These are phyloP conservation scores for Hirudinaria manillensis DNA, from an alignment of 2,888 invertebrate species.

Conservation along the genomic window DNA sequence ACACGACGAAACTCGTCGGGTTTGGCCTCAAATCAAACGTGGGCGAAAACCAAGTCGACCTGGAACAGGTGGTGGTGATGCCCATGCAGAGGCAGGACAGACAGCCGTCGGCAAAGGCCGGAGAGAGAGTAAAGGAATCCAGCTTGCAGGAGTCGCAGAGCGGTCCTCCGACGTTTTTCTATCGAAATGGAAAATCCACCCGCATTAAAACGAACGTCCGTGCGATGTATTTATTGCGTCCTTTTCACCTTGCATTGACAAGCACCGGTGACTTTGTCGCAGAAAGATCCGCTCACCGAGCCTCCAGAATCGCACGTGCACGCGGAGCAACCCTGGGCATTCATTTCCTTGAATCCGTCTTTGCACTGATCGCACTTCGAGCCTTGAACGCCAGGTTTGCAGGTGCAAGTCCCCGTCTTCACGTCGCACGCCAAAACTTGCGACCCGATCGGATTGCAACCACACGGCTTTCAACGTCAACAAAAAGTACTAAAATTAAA, in stretches of 20 bases:
- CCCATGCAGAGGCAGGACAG: constrained; percentile 42
- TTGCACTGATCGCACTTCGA: constrained; percentile 39
- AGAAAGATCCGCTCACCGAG: constrained; percentile 29
- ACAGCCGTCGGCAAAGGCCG: constrained; percentile 38
- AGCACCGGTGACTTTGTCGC: constrained; percentile 38
- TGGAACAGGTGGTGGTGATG: constrained; percentile 37
- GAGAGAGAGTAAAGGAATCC: constrained; percentile 36
- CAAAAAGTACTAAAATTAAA: constrained; percentile 13
- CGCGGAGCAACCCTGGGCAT: constrained; percentile 35
- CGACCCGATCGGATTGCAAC: constrained; percentile 41
- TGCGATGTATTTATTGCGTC: not conserved
- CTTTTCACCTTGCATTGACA: constrained; percentile 43
- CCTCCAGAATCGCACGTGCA: constrained; percentile 37
- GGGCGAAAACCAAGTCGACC: constrained; percentile 27
- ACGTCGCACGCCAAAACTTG: constrained; percentile 41
- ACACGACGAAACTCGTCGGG: constrained; percentile 14
- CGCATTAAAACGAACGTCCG: not conserved
- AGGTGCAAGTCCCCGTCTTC: constrained; percentile 42
- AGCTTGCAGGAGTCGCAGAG: constrained; percentile 39
- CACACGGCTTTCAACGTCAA: constrained; percentile 39
- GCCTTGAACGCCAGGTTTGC: constrained; percentile 42
- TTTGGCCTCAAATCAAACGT: constrained; percentile 7
- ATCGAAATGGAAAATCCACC: constrained; percentile 11
- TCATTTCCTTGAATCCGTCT: constrained; percentile 35
- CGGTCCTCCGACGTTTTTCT: constrained; percentile 38